Conservation (phyloP, 2,888 invertebrate genomes). For the Pyrrhosoma nymphula region DNA sequence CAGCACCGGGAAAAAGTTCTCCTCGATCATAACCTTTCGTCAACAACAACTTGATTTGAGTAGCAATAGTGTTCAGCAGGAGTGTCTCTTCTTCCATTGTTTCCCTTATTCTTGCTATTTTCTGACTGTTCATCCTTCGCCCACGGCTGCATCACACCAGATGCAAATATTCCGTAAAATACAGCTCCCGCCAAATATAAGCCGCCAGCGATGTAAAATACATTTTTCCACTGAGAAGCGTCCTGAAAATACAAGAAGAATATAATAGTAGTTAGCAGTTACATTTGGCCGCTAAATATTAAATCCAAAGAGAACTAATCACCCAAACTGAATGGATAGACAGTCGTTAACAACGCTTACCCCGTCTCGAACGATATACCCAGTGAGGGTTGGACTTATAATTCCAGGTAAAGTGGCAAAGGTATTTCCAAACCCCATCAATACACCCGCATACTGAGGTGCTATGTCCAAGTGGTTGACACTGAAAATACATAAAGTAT, state of each 20-base stretch:
- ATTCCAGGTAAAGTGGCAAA: conserved; percentile 95
- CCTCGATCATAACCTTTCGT: conserved; percentile 28
- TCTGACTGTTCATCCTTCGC: conserved; percentile 78
- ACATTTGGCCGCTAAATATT: not conserved
- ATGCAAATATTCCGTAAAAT: conserved; percentile 89
- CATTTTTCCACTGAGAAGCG: conserved; percentile 89
- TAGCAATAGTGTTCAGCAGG: conserved; percentile 52
- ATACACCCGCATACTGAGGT: conserved; percentile 92
- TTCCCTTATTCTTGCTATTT: not conserved
- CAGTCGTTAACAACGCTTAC: conserved; percentile 77
- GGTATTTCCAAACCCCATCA: conserved; percentile 96
- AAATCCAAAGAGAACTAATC: not conserved
- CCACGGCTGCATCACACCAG: conserved; percentile 92
- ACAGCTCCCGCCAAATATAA: conserved; percentile 91
- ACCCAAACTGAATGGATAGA: not conserved
- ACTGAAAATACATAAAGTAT: conserved; percentile 83
- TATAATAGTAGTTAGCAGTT: not conserved
- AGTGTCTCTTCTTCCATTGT: conserved; percentile 38
- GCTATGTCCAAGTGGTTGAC: conserved; percentile 93
- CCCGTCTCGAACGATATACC: conserved; percentile 87
- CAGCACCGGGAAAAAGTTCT: not conserved
- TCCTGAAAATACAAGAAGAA: conserved; percentile 79
- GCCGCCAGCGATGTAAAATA: conserved; percentile 91
- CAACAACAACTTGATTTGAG: conserved; percentile 29
- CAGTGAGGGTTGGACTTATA: conserved; percentile 91